Conservation (phyloP, 2,113 vertebrate species). For the Barnardius zonarius region DNA sequence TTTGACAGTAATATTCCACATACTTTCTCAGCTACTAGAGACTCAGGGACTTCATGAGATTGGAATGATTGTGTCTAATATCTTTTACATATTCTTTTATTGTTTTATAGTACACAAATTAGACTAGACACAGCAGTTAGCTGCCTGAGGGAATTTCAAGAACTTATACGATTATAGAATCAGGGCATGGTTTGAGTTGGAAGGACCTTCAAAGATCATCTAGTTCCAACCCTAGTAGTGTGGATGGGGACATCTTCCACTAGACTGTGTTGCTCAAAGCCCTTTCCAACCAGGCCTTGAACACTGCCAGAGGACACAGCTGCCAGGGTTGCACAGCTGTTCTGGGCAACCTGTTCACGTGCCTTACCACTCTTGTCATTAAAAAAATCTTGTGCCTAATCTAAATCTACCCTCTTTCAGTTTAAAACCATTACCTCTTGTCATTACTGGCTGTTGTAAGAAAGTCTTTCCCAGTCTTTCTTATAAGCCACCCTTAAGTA, state of each 20-base stretch:
- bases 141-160: background rate
- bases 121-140: background rate
- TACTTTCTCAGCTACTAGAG: background rate
- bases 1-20: background rate
- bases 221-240: background rate
- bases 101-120: background rate
- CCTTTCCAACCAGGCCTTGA: background rate
- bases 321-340: background rate
- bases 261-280: background rate
- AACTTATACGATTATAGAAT: background rate
- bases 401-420: background rate
- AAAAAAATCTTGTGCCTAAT: background rate
- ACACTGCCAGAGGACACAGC: background rate
- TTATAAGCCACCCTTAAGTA: background rate
- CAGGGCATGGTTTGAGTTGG: background rate
- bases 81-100: background rate
- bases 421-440: background rate
- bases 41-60: background rate
- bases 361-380: background rate
- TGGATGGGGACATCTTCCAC: background rate
- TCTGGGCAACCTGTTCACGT: background rate
- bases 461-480: background rate
- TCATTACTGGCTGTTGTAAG: background rate
- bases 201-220: background rate
- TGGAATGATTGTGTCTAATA: background rate